These are phyloP conservation scores for Aleiodes testaceus DNA, from an alignment of 2,888 invertebrate species.

Conservation along the genomic window DNA sequence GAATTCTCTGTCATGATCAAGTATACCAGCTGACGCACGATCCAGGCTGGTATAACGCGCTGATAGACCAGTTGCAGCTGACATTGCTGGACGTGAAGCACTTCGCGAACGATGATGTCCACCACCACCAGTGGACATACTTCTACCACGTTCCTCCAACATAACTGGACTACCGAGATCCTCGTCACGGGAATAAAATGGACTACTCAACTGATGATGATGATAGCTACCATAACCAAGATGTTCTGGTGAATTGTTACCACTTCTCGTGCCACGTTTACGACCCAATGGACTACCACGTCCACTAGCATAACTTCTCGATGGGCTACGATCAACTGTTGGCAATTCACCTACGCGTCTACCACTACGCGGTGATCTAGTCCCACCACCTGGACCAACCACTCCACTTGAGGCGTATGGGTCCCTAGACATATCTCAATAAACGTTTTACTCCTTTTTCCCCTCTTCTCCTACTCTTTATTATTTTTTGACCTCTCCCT, in stretches of 20 bases:
- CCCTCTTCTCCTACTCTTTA: slow-evolving; percentile 25
- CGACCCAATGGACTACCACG: slow-evolving; percentile 77
- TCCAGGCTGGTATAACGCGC: slow-evolving; percentile 82
- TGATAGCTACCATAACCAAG: slow-evolving; percentile 69
- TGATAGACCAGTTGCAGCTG: slow-evolving; percentile 71
- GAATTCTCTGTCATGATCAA: slow-evolving; percentile 90
- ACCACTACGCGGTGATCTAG: slow-evolving; percentile 76
- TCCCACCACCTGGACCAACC: slow-evolving; percentile 80
- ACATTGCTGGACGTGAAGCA: slow-evolving; percentile 82
- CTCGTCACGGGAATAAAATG: slow-evolving; percentile 78
- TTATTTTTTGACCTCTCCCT: slow-evolving; percentile 3
- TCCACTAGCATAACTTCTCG: slow-evolving; percentile 83
- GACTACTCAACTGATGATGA: slow-evolving; percentile 74
- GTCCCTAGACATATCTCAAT: slow-evolving; percentile 76
- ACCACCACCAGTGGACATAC: slow-evolving; percentile 76
- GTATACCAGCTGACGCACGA: slow-evolving; percentile 78
- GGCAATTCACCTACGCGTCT: slow-evolving; percentile 83
- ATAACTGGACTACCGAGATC: slow-evolving; percentile 90
- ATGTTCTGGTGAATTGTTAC: slow-evolving; percentile 78
- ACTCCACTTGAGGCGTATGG: slow-evolving; percentile 76
- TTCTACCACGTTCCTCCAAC: slow-evolving; percentile 82
- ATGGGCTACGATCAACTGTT: slow-evolving; percentile 92
- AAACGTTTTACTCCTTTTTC: slow-evolving; percentile 1
- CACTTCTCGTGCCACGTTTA: slow-evolving; percentile 75
- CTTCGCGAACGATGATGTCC: slow-evolving; percentile 86